phyloP scores from a whole-genome alignment of 2,888 invertebrate species.

The Torymus tubicola region DNA sequence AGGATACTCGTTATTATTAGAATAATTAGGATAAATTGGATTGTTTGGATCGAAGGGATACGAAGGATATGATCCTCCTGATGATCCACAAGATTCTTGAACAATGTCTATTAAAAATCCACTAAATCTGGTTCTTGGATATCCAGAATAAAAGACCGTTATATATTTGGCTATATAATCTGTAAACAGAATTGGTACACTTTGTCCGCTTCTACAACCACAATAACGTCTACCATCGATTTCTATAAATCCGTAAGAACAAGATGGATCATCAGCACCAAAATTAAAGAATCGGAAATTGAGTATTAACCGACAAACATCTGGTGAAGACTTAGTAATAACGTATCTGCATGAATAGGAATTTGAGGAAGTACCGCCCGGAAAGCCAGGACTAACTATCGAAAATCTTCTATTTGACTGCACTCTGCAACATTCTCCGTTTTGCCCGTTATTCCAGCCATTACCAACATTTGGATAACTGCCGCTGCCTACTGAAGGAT shows the following conservation, averaged over 20 bases:
- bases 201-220: constrained; percentile 78
- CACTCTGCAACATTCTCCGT: constrained; percentile 64
- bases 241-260: constrained; percentile 78
- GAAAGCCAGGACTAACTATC: constrained; percentile 80
- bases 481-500: constrained; percentile 7
- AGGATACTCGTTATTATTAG: background rate
- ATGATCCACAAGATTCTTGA: constrained; percentile 78
- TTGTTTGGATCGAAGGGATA: constrained; percentile 8
- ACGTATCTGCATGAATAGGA: constrained; percentile 76
- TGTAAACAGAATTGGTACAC: constrained; percentile 68
- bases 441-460: constrained; percentile 36
- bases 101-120: constrained; percentile 80
- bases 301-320: constrained; percentile 78
- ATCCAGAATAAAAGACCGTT: constrained; percentile 76
- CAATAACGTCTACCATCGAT: constrained; percentile 80
- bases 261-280: constrained; percentile 74
- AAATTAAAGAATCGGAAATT: constrained; percentile 79
- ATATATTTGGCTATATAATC: constrained; percentile 72
- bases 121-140: constrained; percentile 71
- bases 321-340: constrained; percentile 76
- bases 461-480: constrained; percentile 40
- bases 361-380: constrained; percentile 65
- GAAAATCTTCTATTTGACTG: constrained; percentile 72
- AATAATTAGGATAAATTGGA: constrained; percentile 15
- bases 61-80: constrained; percentile 1